Evolutionary conservation across 1,140 invertebrate genomes (phyloP).

Genomic region (Stegodyphus dumicola): DNA sequence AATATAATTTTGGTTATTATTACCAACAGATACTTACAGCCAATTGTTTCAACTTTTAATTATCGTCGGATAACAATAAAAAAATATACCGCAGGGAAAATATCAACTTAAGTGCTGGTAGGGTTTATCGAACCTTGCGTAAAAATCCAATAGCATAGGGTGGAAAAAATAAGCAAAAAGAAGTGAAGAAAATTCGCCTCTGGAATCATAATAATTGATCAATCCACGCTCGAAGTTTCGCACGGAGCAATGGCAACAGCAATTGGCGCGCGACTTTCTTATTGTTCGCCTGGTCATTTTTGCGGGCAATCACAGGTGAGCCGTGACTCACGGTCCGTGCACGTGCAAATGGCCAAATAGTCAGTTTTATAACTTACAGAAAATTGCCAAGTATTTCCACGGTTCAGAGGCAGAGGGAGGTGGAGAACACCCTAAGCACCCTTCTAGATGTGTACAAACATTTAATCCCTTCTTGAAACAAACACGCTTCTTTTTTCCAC

Average conservation of each 20-base stretch:
- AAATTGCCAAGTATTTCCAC: slow-evolving; percentile 27
- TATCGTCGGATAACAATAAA: too few species aligned
- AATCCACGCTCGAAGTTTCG: slow-evolving; percentile 28
- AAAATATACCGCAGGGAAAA: too few species aligned
- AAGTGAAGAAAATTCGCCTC: slow-evolving; percentile 2
- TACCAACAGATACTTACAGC: too few species aligned
- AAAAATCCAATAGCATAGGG: background rate
- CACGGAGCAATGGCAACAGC: slow-evolving; percentile 39
- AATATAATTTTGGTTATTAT: too few species aligned
- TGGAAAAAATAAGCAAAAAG: slow-evolving; percentile 2
- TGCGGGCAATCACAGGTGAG: slow-evolving; percentile 5
- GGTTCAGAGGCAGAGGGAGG: background rate
- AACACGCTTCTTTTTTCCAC: slow-evolving; percentile 2
- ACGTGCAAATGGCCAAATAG: slow-evolving; percentile 50
- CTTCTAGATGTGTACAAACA: slow-evolving; percentile 36
- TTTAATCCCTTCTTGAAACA: slow-evolving; percentile 20
- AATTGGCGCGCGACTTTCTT: slow-evolving; percentile 1
- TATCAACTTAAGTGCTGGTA: too few species aligned
- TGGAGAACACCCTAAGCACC: background rate
- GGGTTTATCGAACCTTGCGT: slow-evolving; percentile 35
- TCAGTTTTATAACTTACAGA: slow-evolving; percentile 20
- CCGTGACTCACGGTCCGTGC: slow-evolving; percentile 40
- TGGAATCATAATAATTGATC: slow-evolving; percentile 54
- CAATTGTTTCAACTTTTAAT: too few species aligned
- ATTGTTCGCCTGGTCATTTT: slow-evolving; percentile 42